phyloP scores from a whole-genome alignment of 2,113 vertebrate genomes.

The Malurus elegans region DNA sequence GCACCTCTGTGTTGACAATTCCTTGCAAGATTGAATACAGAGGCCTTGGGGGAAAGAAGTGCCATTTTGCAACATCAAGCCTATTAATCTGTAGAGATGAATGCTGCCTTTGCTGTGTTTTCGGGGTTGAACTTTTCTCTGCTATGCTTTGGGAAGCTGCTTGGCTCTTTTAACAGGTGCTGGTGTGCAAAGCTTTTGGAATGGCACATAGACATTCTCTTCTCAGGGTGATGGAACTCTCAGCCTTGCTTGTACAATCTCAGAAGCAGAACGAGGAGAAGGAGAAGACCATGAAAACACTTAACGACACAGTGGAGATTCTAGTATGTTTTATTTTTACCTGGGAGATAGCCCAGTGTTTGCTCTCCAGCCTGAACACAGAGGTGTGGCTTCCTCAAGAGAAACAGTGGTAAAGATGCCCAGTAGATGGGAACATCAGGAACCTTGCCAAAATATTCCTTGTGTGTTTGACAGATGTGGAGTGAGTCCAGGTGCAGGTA shows the following conservation, averaged over 20 bases:
- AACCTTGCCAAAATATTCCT: background rate
- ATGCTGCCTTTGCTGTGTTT: background rate
- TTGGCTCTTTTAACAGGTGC: background rate
- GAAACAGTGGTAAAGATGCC: background rate
- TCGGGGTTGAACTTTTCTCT: background rate
- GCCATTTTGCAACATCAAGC: background rate
- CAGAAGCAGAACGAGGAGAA: constrained; percentile 76
- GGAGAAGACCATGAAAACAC: constrained; percentile 68
- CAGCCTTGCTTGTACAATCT: constrained; percentile 70
- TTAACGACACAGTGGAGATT: constrained; percentile 67
- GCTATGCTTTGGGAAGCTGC: background rate
- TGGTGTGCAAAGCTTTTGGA: constrained; percentile 24
- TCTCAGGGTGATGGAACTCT: constrained; percentile 78
- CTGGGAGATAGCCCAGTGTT: background rate
- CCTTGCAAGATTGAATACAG: background rate
- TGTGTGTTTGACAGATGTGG: background rate
- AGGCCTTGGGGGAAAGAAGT: background rate
- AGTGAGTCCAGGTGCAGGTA: background rate
- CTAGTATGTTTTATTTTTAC: constrained; percentile 61
- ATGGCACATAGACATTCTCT: constrained; percentile 11
- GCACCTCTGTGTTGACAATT: background rate
- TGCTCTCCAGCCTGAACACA: background rate
- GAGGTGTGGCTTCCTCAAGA: background rate
- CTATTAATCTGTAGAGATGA: background rate
- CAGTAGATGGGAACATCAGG: background rate